Base-by-base conservation (phyloP, 2,113 vertebrate genomes). In the Fregetta grallaria region DNA sequence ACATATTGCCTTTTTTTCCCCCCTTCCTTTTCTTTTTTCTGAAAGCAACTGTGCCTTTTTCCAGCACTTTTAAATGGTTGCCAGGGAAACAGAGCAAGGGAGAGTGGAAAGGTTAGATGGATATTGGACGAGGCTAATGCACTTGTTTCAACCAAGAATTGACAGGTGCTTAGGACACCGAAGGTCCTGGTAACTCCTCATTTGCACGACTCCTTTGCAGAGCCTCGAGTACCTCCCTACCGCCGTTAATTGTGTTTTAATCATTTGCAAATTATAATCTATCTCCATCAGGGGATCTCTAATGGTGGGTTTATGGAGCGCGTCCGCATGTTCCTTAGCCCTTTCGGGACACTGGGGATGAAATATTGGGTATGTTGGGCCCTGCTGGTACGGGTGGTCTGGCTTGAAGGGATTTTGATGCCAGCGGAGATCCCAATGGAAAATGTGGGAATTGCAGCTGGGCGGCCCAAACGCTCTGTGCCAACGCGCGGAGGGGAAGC, bases 21-120 rank as follows among this genome's bases (percentile, higher is more conserved):
- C 32, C 42, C 63, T 52, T 84, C 74, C 55, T 88, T 95, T 87
- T 38, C 65, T 90, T 96, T 81, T 90, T 89, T 86, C 96, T 97
- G 47, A 90, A 98, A 96, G 97, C 97, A 97, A 96, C 96, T 94
- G 95, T 96, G 96, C 96, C 97, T 98, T 98, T 97, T 97, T 82
- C 95, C 97, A 97, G 96, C 95, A 97, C 95, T 98, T 98, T 98
- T 97, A 98, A 98, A 97, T 97, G 97, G 98, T 98, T 98, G 96
- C 98, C 97, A 98, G 84, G 98, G 98, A 98, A 98, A 98, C 97
- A 92, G 97, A 98, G 98, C 96, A 91, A 97, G 93, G 96, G 95
- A 97, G 95, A 97, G 93, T 96, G 97, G 97, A 98, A 98, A 98
- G 98, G 98, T 98, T 98, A 98, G 94, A 88, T 97, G 97, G 97